Conservation (phyloP, 2,797 vertebrate genomes). For the Hapalemur alaotrensis region DNA sequence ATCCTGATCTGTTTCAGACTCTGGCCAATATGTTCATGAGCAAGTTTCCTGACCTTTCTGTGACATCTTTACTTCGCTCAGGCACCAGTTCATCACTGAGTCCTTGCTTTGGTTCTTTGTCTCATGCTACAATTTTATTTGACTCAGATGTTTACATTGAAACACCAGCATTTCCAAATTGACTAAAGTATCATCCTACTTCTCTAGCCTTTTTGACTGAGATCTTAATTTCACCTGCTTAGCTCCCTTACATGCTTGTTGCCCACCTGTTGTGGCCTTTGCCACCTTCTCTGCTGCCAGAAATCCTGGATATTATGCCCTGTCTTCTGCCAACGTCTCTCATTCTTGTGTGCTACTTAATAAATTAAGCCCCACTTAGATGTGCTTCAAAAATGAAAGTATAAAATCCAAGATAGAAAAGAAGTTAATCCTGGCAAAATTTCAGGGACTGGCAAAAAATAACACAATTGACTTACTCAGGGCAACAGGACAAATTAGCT, state of each 20-base stretch:
- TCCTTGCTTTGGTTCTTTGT: background rate
- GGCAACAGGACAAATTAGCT: background rate
- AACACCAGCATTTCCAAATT: background rate
- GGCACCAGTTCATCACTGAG: background rate
- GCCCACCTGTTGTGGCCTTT: background rate
- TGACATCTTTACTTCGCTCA: background rate
- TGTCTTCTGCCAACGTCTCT: background rate
- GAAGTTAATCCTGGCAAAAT: background rate
- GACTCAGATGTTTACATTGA: background rate
- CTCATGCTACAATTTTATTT: background rate
- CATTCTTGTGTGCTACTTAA: background rate
- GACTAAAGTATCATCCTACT: background rate
- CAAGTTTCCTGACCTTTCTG: accelerated
- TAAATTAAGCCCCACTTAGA: background rate
- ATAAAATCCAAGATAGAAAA: background rate
- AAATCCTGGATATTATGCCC: too few species aligned
- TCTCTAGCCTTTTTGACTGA: background rate
- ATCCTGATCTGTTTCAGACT: background rate
- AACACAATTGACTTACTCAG: background rate
- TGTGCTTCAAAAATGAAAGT: background rate
- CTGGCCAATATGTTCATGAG: background rate
- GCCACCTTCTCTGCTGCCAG: background rate
- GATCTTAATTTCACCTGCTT: background rate
- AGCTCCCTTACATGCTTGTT: accelerated
- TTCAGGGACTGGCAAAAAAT: background rate